These are phyloP conservation scores for Brachionus manjavacas DNA, from an alignment of 1,140 invertebrate species.

Conservation along the genomic window DNA sequence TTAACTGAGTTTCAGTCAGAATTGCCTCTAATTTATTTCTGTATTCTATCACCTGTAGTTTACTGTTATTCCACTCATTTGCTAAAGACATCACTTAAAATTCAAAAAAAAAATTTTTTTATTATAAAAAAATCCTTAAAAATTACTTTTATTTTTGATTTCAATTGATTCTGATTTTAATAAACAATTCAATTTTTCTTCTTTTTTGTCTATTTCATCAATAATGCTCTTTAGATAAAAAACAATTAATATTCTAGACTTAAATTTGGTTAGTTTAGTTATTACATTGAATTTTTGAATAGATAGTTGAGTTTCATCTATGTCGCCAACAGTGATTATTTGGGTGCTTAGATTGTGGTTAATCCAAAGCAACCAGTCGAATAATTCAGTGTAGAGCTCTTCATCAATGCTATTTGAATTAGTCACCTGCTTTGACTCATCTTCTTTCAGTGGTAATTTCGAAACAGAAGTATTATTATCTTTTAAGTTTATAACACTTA, in stretches of 20 bases:
- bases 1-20: not conserved
- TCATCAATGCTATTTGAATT: not conserved
- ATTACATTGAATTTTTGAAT: constrained; percentile 23
- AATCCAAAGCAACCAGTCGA: constrained; percentile 5
- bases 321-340: not conserved
- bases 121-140: not conserved
- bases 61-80: not conserved
- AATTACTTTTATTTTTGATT: not conserved
- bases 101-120: not conserved
- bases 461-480: not conserved
- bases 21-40: not conserved
- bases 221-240: not conserved
- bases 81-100: not conserved
- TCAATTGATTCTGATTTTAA: not conserved
- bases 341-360: constrained; percentile 12
- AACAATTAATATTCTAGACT: not conserved
- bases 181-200: not conserved
- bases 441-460: not conserved
- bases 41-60: not conserved
- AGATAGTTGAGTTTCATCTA: not conserved
- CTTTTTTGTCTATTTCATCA: not conserved
- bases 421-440: not conserved
- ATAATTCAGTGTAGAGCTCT: not conserved
- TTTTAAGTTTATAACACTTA: not conserved
- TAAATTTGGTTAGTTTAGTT: not conserved